These are phyloP conservation scores for Hyles euphorbiae DNA, from an alignment of 1,140 invertebrate genomes.

Conservation along the genomic window DNA sequence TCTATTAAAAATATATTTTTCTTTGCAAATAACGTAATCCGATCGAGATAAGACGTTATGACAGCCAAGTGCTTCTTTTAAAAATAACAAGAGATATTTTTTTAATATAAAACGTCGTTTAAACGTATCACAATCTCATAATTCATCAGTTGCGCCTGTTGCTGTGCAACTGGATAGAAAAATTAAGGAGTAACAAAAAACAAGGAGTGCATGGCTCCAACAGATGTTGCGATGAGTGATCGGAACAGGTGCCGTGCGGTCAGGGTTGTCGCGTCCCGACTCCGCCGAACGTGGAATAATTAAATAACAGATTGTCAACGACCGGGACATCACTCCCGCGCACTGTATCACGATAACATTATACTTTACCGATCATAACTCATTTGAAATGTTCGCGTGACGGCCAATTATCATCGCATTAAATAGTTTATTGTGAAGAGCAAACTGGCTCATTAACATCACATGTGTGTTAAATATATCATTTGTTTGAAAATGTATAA, in stretches of 20 bases:
- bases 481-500: background rate
- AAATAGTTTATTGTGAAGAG: conserved; percentile 2
- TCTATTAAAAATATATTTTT: background rate
- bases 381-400: conserved; percentile 5
- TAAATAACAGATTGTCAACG: conserved; percentile 5
- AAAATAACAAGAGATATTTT: conserved; percentile 4
- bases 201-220: conserved; percentile 47
- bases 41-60: conserved; percentile 5
- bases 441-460: conserved; percentile 4
- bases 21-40: conserved; percentile 4
- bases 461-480: background rate
- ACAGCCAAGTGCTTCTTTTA: conserved; percentile 5
- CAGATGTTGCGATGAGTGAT: conserved; percentile 63
- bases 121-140: conserved; percentile 5
- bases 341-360: conserved; percentile 4
- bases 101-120: conserved; percentile 2
- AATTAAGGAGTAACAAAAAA: conserved; percentile 40
- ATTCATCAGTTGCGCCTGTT: conserved; percentile 17
- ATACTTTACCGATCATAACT: conserved; percentile 1
- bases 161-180: conserved; percentile 42
- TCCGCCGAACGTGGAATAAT: conserved; percentile 14
- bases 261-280: conserved; percentile 42
- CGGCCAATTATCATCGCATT: conserved; percentile 6
- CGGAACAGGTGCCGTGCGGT: conserved; percentile 49
- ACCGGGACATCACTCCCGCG: background rate